Base-by-base conservation (phyloP, 2,888 invertebrate species). In the Lithophane ornitopus region DNA sequence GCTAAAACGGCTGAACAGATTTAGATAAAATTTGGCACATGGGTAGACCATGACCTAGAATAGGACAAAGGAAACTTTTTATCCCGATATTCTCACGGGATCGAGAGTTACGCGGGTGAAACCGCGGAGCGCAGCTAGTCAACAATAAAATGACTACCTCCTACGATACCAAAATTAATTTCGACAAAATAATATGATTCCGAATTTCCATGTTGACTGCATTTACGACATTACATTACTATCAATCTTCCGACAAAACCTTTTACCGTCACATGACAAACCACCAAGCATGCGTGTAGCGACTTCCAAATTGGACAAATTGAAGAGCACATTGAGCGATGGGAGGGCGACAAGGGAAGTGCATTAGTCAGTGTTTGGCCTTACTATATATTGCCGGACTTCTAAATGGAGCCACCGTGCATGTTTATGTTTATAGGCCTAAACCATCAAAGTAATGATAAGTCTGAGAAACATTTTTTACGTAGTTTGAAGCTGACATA, bases 331-430 rank as follows among this genome's bases (percentile, higher is more conserved):
- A 87, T 84, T 89, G 88, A 87, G 80, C 80, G 87, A 85, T 85
- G 88, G 81, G 85, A 26, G 63, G 26, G 59, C 65, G 81, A 89
- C 88, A 89, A 78, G 85, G 83, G 82, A 90, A 88, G 77, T 84
- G 88, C 89, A 90, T 89, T 89, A 89, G 81, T 82, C 82, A 81
- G 75, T 81, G 81, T 78, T 81, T 81, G 73, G 66, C 63, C n/a
- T 86, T 87, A 87, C 78, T 19, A 16, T 49, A 49, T 49, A 9
- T 22, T 22, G 22, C 49, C 8, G 8, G 49, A 49, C 8, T 22
- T 22, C 49, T 3, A 49, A 49, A 49, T 49, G 2, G 9, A 49
- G 19, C 19, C 49, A 49, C 9, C 49, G 9, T 22, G 46, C 49
- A 7, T 46, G 49, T 49, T 19, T 49, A 46, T 46, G 7, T 46